These are phyloP conservation scores for Drosophila neocordata DNA, from an alignment of 1,140 invertebrate genomes.

Conservation along the genomic window DNA sequence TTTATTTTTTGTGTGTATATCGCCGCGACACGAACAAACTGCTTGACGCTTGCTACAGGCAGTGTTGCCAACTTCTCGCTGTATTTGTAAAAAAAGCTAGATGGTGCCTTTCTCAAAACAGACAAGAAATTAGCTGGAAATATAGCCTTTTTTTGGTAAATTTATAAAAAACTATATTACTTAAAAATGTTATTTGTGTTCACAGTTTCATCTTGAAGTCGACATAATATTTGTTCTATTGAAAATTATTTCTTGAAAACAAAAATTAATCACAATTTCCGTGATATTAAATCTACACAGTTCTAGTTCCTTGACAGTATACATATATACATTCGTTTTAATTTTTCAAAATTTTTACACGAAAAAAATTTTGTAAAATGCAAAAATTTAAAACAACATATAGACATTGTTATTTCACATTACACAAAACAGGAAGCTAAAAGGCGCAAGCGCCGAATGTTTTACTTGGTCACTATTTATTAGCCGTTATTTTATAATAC, in stretches of 20 bases:
- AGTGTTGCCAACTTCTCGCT: conserved; percentile 2
- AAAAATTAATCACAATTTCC: no score
- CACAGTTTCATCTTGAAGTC: no score
- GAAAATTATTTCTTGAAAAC: no score
- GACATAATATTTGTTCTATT: no score
- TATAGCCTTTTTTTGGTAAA: neutral
- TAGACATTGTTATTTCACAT: neutral
- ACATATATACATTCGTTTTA: no score
- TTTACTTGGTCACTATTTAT: neutral
- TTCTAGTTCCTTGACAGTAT: no score
- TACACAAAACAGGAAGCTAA: neutral
- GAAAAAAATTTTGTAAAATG: neutral
- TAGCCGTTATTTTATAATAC: neutral
- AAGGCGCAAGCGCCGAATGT: conserved; percentile 2
- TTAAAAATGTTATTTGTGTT: neutral
- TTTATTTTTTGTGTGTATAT: conserved; percentile 11
- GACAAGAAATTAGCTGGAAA: neutral
- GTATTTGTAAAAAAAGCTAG: neutral
- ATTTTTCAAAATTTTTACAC: neutral
- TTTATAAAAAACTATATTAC: neutral
- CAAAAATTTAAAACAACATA: neutral
- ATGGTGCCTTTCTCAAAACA: neutral
- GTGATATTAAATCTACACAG: no score
- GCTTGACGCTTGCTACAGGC: conserved; percentile 6
- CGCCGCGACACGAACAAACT: conserved; percentile 8